Conservation (phyloP, 1,140 invertebrate species). For the Meteorus sp. region DNA sequence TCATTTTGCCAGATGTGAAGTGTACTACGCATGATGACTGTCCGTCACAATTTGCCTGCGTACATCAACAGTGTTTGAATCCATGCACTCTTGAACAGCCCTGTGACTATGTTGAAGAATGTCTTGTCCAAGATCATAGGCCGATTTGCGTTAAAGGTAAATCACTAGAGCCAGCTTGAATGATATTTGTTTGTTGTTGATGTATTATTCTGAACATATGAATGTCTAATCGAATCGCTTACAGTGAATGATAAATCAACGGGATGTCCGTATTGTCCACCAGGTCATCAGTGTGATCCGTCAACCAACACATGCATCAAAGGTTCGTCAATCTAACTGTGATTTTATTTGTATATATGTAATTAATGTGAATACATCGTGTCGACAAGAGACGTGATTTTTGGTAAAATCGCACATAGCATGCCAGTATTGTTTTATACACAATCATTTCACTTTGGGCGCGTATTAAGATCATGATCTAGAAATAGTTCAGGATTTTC, state of each 20-base stretch:
- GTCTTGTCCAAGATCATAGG: slow-evolving; percentile 76
- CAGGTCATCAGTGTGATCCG: slow-evolving; percentile 73
- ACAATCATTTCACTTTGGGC: not conserved
- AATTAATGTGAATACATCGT: slow-evolving; percentile 50
- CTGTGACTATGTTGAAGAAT: slow-evolving; percentile 69
- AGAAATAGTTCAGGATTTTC: no score
- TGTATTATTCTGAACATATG: no score
- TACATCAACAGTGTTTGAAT: slow-evolving; percentile 75
- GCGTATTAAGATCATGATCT: not conserved
- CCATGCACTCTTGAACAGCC: slow-evolving; percentile 71
- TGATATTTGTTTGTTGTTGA: no score
- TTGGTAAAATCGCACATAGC: not conserved
- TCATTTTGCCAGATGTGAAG: slow-evolving; percentile 65
- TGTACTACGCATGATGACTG: slow-evolving; percentile 74
- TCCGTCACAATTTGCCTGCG: slow-evolving; percentile 73
- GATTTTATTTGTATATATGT: slow-evolving; percentile 42
- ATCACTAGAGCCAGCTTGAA: no score
- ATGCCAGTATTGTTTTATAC: slow-evolving; percentile 12
- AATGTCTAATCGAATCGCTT: slow-evolving; percentile 16
- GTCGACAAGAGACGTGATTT: slow-evolving; percentile 12
- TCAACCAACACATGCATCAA: slow-evolving; percentile 76
- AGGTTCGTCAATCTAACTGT: slow-evolving; percentile 59
- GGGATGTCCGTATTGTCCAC: slow-evolving; percentile 74
- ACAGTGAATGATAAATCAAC: slow-evolving; percentile 38
- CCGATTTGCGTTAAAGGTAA: slow-evolving; percentile 77